Evolutionary conservation across 2,888 invertebrate genomes (phyloP).

Genomic region (Copidosoma aretas): DNA sequence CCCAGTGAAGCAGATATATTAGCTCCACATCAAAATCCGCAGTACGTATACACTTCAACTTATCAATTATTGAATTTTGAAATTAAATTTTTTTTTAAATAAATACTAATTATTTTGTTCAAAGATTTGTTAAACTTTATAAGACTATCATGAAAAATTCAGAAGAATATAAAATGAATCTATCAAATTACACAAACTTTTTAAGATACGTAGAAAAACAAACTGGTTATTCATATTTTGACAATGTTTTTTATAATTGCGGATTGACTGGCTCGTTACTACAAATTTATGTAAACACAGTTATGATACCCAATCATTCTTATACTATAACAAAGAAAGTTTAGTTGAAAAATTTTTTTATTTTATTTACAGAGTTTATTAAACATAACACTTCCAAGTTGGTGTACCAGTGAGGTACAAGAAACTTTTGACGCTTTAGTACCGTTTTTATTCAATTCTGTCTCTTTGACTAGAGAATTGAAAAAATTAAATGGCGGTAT

Average conservation of each 20-base stretch:
- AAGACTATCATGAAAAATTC: neutral
- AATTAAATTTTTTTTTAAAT: neutral
- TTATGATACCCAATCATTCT: neutral
- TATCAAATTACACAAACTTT: constrained; percentile 5
- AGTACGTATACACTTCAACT: constrained; percentile 7
- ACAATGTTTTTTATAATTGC: neutral
- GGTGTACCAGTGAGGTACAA: constrained; percentile 7
- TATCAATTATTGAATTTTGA: neutral
- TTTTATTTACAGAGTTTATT: constrained; percentile 10
- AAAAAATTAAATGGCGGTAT: constrained; percentile 25
- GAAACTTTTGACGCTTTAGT: neutral
- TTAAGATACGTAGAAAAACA: neutral
- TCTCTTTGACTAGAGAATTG: constrained; percentile 7
- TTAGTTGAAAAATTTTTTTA: neutral
- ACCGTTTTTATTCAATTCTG: neutral
- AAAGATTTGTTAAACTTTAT: neutral
- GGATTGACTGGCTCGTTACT: neutral
- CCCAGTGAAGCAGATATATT: neutral
- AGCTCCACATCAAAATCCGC: neutral
- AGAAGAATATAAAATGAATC: neutral
- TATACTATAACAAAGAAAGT: neutral
- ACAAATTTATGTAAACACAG: constrained; percentile 1
- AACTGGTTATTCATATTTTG: neutral
- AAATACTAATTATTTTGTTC: neutral
- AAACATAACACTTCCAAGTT: constrained; percentile 17